These are phyloP conservation scores for Montifringilla adamsi DNA, from an alignment of 2,113 vertebrate genomes.

Conservation along the genomic window DNA sequence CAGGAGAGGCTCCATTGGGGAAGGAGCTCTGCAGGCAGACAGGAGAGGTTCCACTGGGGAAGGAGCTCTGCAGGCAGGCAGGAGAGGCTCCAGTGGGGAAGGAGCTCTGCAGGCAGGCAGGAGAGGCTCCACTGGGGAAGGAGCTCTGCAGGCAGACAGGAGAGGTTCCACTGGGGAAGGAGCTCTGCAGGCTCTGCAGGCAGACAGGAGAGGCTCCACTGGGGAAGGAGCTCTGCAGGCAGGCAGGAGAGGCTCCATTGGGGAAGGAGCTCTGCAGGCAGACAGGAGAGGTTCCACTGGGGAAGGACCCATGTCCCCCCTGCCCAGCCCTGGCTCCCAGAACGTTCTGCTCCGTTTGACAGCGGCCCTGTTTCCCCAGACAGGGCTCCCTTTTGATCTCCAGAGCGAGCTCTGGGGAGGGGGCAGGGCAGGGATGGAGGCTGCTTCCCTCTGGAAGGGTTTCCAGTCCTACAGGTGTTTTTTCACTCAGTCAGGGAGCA, in stretches of 20 bases:
- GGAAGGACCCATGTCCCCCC: background rate
- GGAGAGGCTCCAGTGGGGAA: background rate
- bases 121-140: background rate
- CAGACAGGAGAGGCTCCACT: background rate
- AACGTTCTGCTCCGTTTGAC: constrained; percentile 44
- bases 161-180: background rate
- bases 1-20: background rate
- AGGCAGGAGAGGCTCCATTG: background rate
- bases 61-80: background rate
- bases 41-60: background rate
- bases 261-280: background rate
- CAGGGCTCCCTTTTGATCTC: constrained; percentile 41
- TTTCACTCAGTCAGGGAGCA: background rate
- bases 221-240: background rate
- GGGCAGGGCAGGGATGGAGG: background rate
- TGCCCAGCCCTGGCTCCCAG: background rate
- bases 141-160: background rate
- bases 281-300: background rate
- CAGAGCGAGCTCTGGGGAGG: background rate
- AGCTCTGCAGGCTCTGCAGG: background rate
- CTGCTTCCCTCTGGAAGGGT: background rate
- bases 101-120: background rate
- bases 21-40: background rate
- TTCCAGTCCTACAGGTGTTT: constrained; percentile 52
- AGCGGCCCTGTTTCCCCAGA: background rate